Conservation (phyloP, 2,797 vertebrate genomes). For the Austrolebias charrua region DNA sequence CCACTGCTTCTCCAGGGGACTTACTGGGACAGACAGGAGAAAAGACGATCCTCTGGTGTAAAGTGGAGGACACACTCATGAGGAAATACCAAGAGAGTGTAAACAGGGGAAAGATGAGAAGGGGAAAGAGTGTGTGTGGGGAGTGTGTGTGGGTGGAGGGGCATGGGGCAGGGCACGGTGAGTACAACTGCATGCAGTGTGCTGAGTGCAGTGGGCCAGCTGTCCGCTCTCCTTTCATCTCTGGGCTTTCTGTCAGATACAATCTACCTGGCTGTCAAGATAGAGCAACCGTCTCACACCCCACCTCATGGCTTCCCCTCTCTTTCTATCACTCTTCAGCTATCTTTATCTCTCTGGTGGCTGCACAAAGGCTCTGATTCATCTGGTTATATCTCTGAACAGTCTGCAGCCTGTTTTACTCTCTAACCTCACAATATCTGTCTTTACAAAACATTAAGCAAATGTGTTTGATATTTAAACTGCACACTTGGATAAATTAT, state of each 20-base stretch:
- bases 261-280: constrained; percentile 77
- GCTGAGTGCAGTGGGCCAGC: constrained; percentile 78
- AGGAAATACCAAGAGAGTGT: constrained; percentile 49
- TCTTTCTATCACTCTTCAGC: constrained; percentile 8
- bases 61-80: constrained; percentile 66
- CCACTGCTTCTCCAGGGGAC: constrained; percentile 24
- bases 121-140: constrained; percentile 7
- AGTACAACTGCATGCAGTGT: constrained; percentile 75
- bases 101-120: constrained; percentile 55
- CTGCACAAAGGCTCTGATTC: constrained; percentile 47
- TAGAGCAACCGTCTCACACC: constrained; percentile 54
- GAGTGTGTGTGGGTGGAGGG: constrained; percentile 31
- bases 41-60: constrained; percentile 51
- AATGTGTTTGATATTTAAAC: constrained; percentile 10
- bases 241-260: constrained; percentile 68
- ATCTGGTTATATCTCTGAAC: constrained; percentile 47
- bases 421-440: constrained; percentile 46
- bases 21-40: constrained; percentile 38
- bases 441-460: constrained; percentile 32
- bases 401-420: constrained; percentile 50
- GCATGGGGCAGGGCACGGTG: constrained; percentile 69
- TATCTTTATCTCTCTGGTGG: constrained; percentile 55
- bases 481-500: no score
- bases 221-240: constrained; percentile 81
- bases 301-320: constrained; percentile 7